phyloP scores from a whole-genome alignment of 37 sponge, comb jelly and placozoan genomes.

The Amphimedon queenslandica region DNA sequence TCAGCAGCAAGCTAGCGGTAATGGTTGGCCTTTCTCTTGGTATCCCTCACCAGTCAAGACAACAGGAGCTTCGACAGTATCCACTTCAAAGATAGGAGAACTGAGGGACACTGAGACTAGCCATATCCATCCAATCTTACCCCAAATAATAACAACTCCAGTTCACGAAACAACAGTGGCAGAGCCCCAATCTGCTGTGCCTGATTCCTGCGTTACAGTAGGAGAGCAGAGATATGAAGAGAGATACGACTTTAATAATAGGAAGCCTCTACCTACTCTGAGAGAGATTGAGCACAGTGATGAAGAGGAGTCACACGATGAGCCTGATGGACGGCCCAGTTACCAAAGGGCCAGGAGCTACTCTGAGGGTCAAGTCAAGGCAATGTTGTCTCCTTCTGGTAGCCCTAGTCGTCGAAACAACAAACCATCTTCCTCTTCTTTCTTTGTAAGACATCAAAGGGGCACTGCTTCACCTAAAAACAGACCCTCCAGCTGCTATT shows the following conservation, averaged over 20 bases:
- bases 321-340: background rate
- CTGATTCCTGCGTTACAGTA: background rate
- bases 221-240: too few relatives aligned
- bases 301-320: background rate
- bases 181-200: background rate
- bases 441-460: background rate
- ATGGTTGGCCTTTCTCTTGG: background rate
- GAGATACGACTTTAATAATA: background rate
- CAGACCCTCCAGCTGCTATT: too few relatives aligned
- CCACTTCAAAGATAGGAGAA: background rate
- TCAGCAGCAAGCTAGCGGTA: background rate
- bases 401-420: background rate
- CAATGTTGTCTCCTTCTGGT: background rate
- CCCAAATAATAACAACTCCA: background rate
- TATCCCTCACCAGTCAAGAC: background rate
- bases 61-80: background rate
- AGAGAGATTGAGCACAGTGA: background rate
- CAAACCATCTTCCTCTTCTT: background rate
- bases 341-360: background rate
- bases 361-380: background rate
- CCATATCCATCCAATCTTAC: background rate
- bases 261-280: background rate
- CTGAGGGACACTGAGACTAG: background rate
- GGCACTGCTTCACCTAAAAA: slow-evolving; percentile 3
- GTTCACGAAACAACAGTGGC: background rate